Percentiles rank a stretch among this genome's conserved stretches.
phyloP scores from a whole-genome alignment of 37 sponge, comb jelly and placozoan species.

The Corticium candelabrum region DNA sequence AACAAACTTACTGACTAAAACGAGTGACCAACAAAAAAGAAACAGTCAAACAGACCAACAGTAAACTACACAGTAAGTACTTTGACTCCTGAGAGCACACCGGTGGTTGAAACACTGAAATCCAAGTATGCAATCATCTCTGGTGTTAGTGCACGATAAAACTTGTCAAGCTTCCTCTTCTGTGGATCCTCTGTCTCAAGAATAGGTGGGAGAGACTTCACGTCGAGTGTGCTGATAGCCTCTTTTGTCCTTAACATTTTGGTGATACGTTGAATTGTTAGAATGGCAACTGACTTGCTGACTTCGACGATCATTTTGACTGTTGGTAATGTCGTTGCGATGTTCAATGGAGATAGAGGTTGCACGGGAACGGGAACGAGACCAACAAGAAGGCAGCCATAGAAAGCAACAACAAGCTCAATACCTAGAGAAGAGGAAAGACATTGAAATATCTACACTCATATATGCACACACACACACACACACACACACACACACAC shows the following conservation, averaged over 20 bases:
- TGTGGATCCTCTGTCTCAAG: conserved; percentile 77
- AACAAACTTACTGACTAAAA: too few relatives aligned
- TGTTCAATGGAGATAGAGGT: conserved; percentile 57
- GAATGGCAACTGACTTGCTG: conserved; percentile 59
- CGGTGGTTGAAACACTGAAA: conserved; percentile 89
- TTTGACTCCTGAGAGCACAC: conserved; percentile 90
- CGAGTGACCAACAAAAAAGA: not conserved
- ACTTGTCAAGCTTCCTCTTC: conserved; percentile 60
- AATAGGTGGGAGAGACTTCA: conserved; percentile 55
- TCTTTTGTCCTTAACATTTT: conserved; percentile 75
- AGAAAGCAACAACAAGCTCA: conserved; percentile 83
- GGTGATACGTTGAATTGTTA: conserved; percentile 46
- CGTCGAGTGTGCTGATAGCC: conserved; percentile 48
- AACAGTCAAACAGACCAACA: not conserved
- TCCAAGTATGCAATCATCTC: conserved; percentile 93
- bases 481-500: not conserved
- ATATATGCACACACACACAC: not conserved
- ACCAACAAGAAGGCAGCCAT: conserved; percentile 79
- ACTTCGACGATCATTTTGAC: conserved; percentile 78
- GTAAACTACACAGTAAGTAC: conserved; percentile 16
- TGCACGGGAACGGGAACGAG: conserved; percentile 71
- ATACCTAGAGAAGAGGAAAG: conserved; percentile 19
- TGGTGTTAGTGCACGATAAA: conserved; percentile 69
- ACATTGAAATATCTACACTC: not conserved
- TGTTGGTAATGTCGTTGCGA: conserved; percentile 67